phyloP scores from a whole-genome alignment of 2,888 invertebrate genomes.

The Polylopha cassiicola region DNA sequence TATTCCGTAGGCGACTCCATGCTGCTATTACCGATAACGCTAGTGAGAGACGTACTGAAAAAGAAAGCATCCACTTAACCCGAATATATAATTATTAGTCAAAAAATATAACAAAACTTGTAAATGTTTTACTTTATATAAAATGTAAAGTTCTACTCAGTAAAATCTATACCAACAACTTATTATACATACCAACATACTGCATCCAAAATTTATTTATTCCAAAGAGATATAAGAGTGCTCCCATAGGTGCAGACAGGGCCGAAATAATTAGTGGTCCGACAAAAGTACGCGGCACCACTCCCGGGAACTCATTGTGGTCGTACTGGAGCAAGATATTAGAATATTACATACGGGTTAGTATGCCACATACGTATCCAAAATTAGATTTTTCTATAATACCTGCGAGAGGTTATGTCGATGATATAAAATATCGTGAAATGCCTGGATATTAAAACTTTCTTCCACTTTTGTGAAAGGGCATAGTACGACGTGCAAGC shows the following conservation, averaged over 20 bases:
- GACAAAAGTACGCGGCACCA: constrained; percentile 97
- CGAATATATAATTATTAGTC: too few species aligned
- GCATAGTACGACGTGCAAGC: constrained; percentile 88
- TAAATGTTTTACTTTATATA: too few species aligned
- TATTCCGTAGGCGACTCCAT: constrained; percentile 84
- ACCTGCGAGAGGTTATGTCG: constrained; percentile 90
- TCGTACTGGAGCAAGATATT: constrained; percentile 87
- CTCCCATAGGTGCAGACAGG: constrained; percentile 86
- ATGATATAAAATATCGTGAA: constrained; percentile 96
- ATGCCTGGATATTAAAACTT: constrained; percentile 98
- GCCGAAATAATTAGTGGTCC: constrained; percentile 91
- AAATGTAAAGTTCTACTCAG: too few species aligned
- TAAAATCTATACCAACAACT: too few species aligned
- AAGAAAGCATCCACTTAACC: too few species aligned
- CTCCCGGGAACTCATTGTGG: constrained; percentile 97
- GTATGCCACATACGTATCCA: constrained; percentile 51
- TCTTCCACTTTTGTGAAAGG: constrained; percentile 99
- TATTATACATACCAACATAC: constrained; percentile 90
- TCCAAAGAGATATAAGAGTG: constrained; percentile 80
- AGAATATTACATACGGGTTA: constrained; percentile 33
- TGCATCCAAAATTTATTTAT: constrained; percentile 92
- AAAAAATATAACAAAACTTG: too few species aligned
- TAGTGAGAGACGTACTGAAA: constrained; percentile 89
- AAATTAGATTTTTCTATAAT: constrained; percentile 65
- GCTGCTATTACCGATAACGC: constrained; percentile 85